Percentiles rank a stretch among this genome's conserved stretches.
Conservation (phyloP, 2,888 invertebrate genomes). For the Morpho helenor region DNA sequence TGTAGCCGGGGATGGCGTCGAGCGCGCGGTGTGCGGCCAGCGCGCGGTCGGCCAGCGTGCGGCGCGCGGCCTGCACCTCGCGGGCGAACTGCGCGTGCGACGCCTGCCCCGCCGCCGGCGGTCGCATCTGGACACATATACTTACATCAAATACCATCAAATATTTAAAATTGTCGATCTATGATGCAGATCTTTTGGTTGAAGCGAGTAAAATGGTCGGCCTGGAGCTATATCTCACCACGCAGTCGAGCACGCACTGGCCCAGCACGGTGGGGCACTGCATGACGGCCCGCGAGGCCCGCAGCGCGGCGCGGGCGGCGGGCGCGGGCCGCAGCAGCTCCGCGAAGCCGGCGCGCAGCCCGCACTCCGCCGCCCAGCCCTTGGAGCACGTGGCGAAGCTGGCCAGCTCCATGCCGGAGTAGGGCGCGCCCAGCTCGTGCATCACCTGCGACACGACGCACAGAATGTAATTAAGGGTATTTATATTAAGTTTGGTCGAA, state of each 20-base stretch:
- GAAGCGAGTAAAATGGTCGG: too few relatives aligned
- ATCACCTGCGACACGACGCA: conserved; percentile 76
- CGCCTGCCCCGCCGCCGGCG: conserved; percentile 83
- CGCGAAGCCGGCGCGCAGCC: conserved; percentile 93
- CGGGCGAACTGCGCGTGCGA: conserved; percentile 82
- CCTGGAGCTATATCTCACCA: conserved; percentile 30
- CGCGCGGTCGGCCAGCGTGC: conserved; percentile 82
- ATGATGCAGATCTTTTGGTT: too few relatives aligned
- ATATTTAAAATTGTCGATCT: too few relatives aligned
- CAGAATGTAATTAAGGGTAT: too few relatives aligned
- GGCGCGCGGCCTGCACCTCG: conserved; percentile 80
- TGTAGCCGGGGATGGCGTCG: conserved; percentile 87
- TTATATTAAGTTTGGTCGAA: too few relatives aligned
- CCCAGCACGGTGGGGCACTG: conserved; percentile 93
- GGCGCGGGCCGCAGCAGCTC: conserved; percentile 92
- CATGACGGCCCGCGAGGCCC: conserved; percentile 93
- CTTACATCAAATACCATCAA: too few relatives aligned
- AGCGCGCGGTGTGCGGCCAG: conserved; percentile 71
- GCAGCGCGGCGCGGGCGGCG: conserved; percentile 84
- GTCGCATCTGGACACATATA: conserved; percentile 36
- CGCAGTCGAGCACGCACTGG: conserved; percentile 92
- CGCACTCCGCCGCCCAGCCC: conserved; percentile 95
- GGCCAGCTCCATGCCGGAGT: conserved; percentile 89
- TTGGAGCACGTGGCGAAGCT: conserved; percentile 97
- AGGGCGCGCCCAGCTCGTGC: conserved; percentile 92